Conservation (phyloP, 1,140 invertebrate genomes). For the Sminthurinus signatus region DNA sequence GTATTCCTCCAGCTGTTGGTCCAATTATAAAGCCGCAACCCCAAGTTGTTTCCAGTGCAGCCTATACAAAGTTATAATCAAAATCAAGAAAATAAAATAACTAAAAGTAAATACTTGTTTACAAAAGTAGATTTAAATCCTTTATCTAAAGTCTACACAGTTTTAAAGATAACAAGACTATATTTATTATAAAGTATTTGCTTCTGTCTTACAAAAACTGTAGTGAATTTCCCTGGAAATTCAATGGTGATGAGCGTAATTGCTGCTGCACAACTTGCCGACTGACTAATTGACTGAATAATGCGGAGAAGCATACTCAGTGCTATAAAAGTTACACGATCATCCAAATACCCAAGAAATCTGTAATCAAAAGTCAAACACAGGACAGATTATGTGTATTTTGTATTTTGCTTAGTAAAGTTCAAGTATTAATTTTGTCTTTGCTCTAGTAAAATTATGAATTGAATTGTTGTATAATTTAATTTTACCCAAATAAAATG, state of each 20-base stretch:
- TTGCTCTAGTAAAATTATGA: too few species aligned
- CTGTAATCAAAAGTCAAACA: too few species aligned
- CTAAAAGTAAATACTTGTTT: neutral
- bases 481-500: too few species aligned
- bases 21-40: slow-evolving; percentile 80
- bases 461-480: too few species aligned
- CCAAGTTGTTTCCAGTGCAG: slow-evolving; percentile 80
- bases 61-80: slow-evolving; percentile 50
- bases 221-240: slow-evolving; percentile 61
- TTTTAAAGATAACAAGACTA: neutral
- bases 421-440: too few species aligned
- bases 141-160: slow-evolving; percentile 4
- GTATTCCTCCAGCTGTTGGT: slow-evolving; percentile 71
- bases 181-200: neutral
- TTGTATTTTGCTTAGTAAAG: too few species aligned
- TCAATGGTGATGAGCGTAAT: slow-evolving; percentile 53
- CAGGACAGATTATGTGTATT: too few species aligned
- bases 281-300: slow-evolving; percentile 54
- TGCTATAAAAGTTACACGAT: slow-evolving; percentile 50
- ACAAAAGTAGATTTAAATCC: slow-evolving; percentile 6
- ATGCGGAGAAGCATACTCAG: slow-evolving; percentile 53
- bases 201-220: slow-evolving; percentile 50
- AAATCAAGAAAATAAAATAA: slow-evolving; percentile 19
- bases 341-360: slow-evolving; percentile 49
- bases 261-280: slow-evolving; percentile 54